Base-by-base conservation (phyloP, 2,113 vertebrate species). In the Xenopus tropicalis region DNA sequence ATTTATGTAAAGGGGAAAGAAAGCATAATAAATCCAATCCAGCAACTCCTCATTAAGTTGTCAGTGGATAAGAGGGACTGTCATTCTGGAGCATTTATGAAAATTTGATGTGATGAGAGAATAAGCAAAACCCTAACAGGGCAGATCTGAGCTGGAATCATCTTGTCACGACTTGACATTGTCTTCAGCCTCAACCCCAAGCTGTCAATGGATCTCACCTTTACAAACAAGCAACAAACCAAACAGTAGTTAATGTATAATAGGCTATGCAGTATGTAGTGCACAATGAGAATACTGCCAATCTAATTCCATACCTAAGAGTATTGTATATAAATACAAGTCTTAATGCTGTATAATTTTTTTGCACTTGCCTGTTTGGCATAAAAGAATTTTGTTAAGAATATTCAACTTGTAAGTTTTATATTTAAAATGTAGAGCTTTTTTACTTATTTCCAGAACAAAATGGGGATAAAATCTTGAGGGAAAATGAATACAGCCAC, bases 161-260 rank as follows among this genome's bases (percentile, higher is more conserved):
- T 76, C 66, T 76, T 76, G 73, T 76, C 73, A 76, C 62, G 63
- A 76, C 66, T 58, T 76, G 73, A 76, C 73, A 76, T 54, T 69
- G 73, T 76, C 66, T 76, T 23, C 61, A 42, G 73, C 62, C 73
- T 42, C 58, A 69, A 63, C 61, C 73, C 73, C 43, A 69, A 69
- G 65, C 66, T 76, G 73, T 76, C 73, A 76, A 24, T 63, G 62
- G 66, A 56, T 59, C 62, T 56, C 61, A 29, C 66, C 46, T 76
- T 43, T 69, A 24, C 66, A 61, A n/a, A 54, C 25, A 63, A 76
- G 52, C 37, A 74, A 42, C 57, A 59, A 12, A 23, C 57, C 57
- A 59, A 23, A 22, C 29, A 37, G 29, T 37, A 8, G 29, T 37
- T 37, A 37, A 37, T 37, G 29, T 37, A 3, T 37, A 37, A 37